Evolutionary conservation across 2,797 vertebrate genomes (phyloP), one percentile per base, ranked within the genome.

Genomic region (Babyrousa celebensis): DNA sequence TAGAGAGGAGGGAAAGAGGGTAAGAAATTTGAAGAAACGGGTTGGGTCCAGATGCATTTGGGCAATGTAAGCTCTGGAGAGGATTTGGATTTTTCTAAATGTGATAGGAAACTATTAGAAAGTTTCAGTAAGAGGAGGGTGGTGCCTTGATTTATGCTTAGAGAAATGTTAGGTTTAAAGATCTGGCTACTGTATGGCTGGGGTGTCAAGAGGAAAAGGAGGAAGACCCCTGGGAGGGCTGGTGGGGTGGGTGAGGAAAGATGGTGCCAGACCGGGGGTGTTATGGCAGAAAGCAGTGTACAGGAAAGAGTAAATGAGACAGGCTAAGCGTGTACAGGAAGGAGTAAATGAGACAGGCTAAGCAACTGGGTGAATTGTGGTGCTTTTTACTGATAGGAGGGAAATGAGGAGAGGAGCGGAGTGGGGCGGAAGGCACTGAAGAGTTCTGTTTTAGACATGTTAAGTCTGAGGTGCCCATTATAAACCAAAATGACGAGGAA

Each of bases 21-120:
- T 71, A 58, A 65, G 54, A 71, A 65, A 29, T 79, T 29, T 74
- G 65, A 40, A 52, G 63, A 74, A 74, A 60, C 54, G 23, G 18
- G 12, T 23, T 72, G 40, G 40, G 56, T 58, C 71, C 27, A 36
- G 16, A 25, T 84, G 63, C 54, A 62, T 6, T 70, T 48, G 70
- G 78, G 70, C 14, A 48, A 14, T 72, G 8, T 54, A 43, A 92
- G 79, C 27, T 56, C 14, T 29, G 63, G 72, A 58, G 63, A 71
- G 63, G 71, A 89, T 93, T 48, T 79, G 65, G 56, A 32, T 71
- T 84, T 84, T 89, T 78, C 78, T 84, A 78, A 78, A 58, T 52
- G 21, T 72, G 43, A 29, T 48, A 17, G 36, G 32, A 96, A 89
- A 65, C 32, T 48, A 27, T 71, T 32, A 8, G 40, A n/a, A 29